Evolutionary conservation across 35 echinoderm and acorn worm species (phyloP).

Genomic region (Apostichopus parvimensis): DNA sequence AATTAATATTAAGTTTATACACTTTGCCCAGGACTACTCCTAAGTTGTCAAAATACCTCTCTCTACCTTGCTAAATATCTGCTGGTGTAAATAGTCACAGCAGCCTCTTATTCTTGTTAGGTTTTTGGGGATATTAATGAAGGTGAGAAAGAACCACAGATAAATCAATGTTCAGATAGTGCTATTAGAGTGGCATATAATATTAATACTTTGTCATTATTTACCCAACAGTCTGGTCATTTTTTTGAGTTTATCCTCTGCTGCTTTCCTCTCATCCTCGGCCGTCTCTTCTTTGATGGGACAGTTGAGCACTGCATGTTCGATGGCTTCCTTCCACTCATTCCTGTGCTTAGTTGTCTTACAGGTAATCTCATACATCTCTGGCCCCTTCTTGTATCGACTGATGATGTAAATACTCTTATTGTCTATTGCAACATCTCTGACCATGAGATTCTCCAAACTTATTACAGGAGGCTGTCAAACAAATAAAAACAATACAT

Average conservation of each 20-base stretch:
- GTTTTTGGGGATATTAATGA: too few species aligned
- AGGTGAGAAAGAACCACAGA: too few species aligned
- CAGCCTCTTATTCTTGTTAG: too few species aligned
- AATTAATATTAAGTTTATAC: too few species aligned
- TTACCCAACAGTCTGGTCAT: slow-evolving; percentile 90
- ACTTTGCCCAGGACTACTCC: too few species aligned
- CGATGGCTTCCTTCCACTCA: slow-evolving; percentile 70
- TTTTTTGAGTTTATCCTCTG: slow-evolving; percentile 74
- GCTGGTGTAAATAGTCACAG: too few species aligned
- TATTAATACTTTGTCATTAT: not conserved
- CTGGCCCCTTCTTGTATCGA: slow-evolving; percentile 75
- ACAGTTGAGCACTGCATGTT: slow-evolving; percentile 78
- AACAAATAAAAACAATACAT: not conserved
- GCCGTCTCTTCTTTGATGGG: slow-evolving; percentile 71
- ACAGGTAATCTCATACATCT: slow-evolving; percentile 98
- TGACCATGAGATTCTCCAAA: slow-evolving; percentile 92
- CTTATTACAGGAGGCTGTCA: slow-evolving; percentile 80
- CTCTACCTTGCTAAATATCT: too few species aligned
- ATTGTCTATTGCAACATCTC: slow-evolving; percentile 89
- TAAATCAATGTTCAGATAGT: too few species aligned
- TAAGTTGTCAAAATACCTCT: too few species aligned
- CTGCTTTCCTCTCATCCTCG: slow-evolving; percentile 72
- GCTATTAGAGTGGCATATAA: too few species aligned
- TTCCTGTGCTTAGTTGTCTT: slow-evolving; percentile 59
- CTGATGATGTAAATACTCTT: slow-evolving; percentile 98